Evolutionary conservation across 2,888 invertebrate genomes (phyloP).

Genomic region (Phalangium opilio): DNA sequence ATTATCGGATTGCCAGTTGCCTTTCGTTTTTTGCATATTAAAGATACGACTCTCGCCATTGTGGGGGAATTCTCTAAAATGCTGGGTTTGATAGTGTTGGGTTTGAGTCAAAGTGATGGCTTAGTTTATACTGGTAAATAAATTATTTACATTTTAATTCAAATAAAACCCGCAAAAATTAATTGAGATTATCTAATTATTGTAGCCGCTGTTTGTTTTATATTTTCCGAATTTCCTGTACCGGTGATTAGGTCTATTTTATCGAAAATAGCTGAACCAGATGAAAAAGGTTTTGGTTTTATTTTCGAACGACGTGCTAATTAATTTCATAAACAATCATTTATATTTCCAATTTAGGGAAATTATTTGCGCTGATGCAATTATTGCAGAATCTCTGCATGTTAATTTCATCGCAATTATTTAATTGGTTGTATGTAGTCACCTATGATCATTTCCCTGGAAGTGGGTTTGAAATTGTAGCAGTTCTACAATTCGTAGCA

Average conservation of each 20-base stretch:
- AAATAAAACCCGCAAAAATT: neutral
- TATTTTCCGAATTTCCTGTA: conserved; percentile 31
- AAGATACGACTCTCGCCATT: conserved; percentile 29
- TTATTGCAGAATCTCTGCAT: conserved; percentile 31
- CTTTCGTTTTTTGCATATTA: conserved; percentile 10
- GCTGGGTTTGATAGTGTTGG: conserved; percentile 27
- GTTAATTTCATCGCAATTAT: conserved; percentile 25
- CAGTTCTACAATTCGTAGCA: too few species aligned
- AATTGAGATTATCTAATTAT: conserved; percentile 6
- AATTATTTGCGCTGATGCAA: conserved; percentile 33
- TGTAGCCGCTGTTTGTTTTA: conserved; percentile 28
- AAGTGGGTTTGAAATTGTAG: too few species aligned
- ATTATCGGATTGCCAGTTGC: conserved; percentile 11
- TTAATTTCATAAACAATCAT: neutral
- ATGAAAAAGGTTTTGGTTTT: conserved; percentile 30
- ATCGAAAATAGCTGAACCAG: conserved; percentile 30
- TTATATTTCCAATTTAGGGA: conserved; percentile 25
- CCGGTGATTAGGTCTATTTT: conserved; percentile 32
- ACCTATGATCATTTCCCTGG: neutral
- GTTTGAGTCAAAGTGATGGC: conserved; percentile 25
- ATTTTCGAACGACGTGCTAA: neutral
- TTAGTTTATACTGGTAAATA: conserved; percentile 30
- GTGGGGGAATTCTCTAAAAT: conserved; percentile 31
- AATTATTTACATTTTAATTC: neutral
- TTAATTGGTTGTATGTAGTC: conserved; percentile 5